Base-by-base conservation (phyloP, 2,888 invertebrate genomes). In the Cynaeus angustus region DNA sequence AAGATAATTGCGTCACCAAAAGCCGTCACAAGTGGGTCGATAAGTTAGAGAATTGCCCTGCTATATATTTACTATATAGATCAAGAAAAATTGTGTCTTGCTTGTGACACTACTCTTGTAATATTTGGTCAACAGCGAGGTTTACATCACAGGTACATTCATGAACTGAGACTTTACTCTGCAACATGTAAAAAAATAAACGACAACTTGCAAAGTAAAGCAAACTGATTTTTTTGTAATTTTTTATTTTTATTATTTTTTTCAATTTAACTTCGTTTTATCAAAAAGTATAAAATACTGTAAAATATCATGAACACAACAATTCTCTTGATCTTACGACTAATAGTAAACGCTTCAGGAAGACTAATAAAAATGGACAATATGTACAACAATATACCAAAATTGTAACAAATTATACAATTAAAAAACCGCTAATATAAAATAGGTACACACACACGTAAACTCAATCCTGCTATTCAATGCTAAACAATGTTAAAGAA, bases 251-350 rank as follows among this genome's bases (percentile, higher is more conserved):
- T 77, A 71, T 74, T 66, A 72, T 76, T 72, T 78, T 80, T 81
- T 78, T 78, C 72, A 68, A 67, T 75, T 75, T 78, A 74, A 79
- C 75, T 80, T 77, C 80, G 77, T 80, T 80, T 75, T 82, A 82
- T 83, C 81, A 81, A 83, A 33, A 84, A 82, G 84, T 85, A 85
- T 82, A 85, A 85, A 85, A 85, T 85, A 85, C 85, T 85, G 85
- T 83, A 84, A 84, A 84, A 84, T 80, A 80, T 82, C 82, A 81
- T 84, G 83, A 84, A 85, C 84, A 84, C 84, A 85, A 85, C 85
- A 85, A 85, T 85, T 85, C 85, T 84, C 85, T 82, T 80, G 79
- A 82, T 83, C 82, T 83, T 80, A 83, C 82, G 81, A 82, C 82
- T 74, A 73, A 68, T 55, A 66, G 55, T 16, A 68, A 66, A 66